Conservation (phyloP, 2,797 vertebrate species). For the Bradypus variegatus region DNA sequence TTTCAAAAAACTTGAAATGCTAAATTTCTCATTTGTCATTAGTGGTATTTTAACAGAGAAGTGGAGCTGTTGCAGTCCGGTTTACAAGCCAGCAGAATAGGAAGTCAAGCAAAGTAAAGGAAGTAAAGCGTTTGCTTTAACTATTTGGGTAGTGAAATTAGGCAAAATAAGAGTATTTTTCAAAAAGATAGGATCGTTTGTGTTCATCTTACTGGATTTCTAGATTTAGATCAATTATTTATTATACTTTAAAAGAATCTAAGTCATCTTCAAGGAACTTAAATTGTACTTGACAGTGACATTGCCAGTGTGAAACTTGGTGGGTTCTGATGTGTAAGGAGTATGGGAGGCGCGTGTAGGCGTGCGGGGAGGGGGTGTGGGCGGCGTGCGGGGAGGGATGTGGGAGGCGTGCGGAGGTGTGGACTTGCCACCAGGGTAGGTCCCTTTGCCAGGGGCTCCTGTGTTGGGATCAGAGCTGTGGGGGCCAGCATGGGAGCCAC, state of each 20-base stretch:
- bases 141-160: no score
- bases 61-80: accelerated
- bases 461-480: accelerated
- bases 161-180: background rate
- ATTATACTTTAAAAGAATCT: background rate
- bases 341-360: accelerated
- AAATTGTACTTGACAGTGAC: no score
- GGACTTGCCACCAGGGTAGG: accelerated
- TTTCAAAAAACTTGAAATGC: background rate
- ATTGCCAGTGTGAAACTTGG: background rate
- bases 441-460: accelerated
- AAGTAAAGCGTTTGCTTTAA: background rate
- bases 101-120: accelerated
- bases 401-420: no score
- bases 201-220: background rate
- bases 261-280: background rate
- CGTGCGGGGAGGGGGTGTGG: background rate
- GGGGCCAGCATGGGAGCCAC: background rate
- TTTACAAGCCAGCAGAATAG: background rate
- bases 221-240: background rate
- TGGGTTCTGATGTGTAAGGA: no score
- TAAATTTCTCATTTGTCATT: no score
- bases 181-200: background rate
- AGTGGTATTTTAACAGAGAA: background rate
- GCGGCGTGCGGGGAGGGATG: no score